These are phyloP conservation scores for Acleris holmiana DNA, from an alignment of 2,888 invertebrate genomes.

Conservation along the genomic window DNA sequence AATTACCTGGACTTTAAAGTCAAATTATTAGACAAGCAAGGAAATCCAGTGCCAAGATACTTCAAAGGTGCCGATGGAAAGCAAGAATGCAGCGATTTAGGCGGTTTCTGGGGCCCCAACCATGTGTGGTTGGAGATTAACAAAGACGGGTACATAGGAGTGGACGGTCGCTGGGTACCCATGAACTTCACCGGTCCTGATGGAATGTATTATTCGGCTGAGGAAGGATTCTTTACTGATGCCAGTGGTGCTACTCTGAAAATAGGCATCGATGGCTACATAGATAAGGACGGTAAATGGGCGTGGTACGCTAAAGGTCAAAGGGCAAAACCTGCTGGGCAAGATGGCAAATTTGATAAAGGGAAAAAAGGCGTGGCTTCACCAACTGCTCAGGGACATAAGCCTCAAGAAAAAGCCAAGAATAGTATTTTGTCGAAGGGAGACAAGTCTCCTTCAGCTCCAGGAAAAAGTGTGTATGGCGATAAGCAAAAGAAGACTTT, in stretches of 20 bases:
- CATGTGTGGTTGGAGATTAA: constrained; percentile 72
- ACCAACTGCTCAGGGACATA: too few relatives aligned
- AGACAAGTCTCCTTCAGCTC: constrained; percentile 11
- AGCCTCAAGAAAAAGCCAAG: too few relatives aligned
- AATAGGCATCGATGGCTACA: constrained; percentile 74
- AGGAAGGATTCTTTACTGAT: constrained; percentile 71
- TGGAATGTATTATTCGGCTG: constrained; percentile 69
- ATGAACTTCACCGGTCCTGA: constrained; percentile 74
- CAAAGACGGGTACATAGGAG: constrained; percentile 76
- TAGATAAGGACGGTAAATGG: constrained; percentile 75
- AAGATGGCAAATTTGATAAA: constrained; percentile 43
- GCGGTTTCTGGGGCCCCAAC: constrained; percentile 72
- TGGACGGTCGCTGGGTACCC: constrained; percentile 75
- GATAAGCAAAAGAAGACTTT: constrained; percentile 45
- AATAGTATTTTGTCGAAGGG: too few relatives aligned
- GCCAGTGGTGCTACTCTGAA: constrained; percentile 54
- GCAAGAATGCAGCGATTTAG: constrained; percentile 74
- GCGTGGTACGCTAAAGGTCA: constrained; percentile 62
- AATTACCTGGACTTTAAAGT: constrained; percentile 76
- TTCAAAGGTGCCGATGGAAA: constrained; percentile 76
- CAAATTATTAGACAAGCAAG: constrained; percentile 68
- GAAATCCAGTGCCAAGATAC: constrained; percentile 70
- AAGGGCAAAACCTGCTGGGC: constrained; percentile 38
- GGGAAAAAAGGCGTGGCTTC: constrained; percentile 29
- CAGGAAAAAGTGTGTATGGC: constrained; percentile 32